Percentiles rank a stretch among this genome's conserved stretches.
phyloP scores from a whole-genome alignment of 2,888 invertebrate genomes.

The Ectropis crepuscularia region DNA sequence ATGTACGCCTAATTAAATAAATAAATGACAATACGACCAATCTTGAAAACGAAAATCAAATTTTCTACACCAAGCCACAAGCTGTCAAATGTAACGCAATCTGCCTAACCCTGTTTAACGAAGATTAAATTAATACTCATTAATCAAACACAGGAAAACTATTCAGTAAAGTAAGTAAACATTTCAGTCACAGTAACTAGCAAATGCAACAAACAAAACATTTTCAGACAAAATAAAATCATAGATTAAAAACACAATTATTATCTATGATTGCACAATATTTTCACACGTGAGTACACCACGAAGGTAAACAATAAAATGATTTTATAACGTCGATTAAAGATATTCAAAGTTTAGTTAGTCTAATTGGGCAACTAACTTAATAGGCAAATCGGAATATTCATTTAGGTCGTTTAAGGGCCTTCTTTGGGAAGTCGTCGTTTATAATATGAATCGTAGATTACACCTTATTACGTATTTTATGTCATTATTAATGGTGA shows the following conservation, averaged over 20 bases:
- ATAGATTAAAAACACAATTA: background rate
- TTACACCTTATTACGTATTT: background rate
- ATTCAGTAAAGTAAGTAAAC: too few relatives aligned
- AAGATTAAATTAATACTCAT: too few relatives aligned
- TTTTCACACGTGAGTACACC: conserved; percentile 17
- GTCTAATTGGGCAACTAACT: conserved; percentile 29
- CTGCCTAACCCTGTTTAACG: too few relatives aligned
- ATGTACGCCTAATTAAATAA: too few relatives aligned
- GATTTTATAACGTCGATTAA: conserved; percentile 17
- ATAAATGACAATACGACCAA: too few relatives aligned
- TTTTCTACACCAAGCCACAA: too few relatives aligned
- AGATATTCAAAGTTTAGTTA: conserved; percentile 5
- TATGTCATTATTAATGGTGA: conserved; percentile 1
- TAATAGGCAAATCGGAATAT: conserved; percentile 31
- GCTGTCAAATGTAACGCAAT: too few relatives aligned
- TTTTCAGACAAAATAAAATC: too few relatives aligned
- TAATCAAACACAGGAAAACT: too few relatives aligned
- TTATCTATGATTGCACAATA: conserved; percentile 7
- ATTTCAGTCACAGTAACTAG: too few relatives aligned
- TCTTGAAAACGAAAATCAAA: too few relatives aligned
- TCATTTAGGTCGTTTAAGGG: conserved; percentile 33
- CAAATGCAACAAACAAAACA: too few relatives aligned
- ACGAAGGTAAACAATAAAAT: conserved; percentile 33
- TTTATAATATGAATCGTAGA: conserved; percentile 1
- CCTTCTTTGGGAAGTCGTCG: conserved; percentile 28